Evolutionary conservation across 2,113 vertebrate species (phyloP).

Genomic region (Stomatorhinus ivindoensis): DNA sequence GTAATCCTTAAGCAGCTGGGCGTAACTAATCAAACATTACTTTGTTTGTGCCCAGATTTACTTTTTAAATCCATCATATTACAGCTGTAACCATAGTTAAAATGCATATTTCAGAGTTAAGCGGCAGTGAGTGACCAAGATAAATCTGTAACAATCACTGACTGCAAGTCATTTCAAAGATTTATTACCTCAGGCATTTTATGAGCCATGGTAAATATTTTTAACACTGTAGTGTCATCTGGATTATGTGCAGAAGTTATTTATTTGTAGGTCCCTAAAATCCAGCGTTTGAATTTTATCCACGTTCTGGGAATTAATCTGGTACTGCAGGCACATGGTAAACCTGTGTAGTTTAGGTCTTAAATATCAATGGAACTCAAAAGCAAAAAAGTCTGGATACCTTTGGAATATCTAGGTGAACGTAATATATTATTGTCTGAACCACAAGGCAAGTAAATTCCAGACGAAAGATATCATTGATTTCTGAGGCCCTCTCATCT

Average conservation of each 20-base stretch:
- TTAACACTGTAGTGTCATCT: background rate
- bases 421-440: background rate
- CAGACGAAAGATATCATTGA: background rate
- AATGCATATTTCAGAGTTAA: background rate
- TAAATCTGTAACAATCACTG: background rate
- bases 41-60: background rate
- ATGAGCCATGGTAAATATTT: background rate
- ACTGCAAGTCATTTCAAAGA: background rate
- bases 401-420: background rate
- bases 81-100: background rate
- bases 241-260: background rate
- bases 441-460: background rate
- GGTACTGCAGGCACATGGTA: background rate
- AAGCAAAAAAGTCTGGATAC: background rate
- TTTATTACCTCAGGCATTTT: background rate
- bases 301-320: background rate
- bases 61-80: slow-evolving; percentile 4
- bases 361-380: background rate
- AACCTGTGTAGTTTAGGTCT: background rate
- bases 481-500: background rate
- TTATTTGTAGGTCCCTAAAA: background rate
- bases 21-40: background rate
- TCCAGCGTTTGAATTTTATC: background rate
- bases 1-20: background rate
- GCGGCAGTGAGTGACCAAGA: background rate